Evolutionary conservation across 1,140 invertebrate genomes (phyloP).

Genomic region (Drosophila ambigua): DNA sequence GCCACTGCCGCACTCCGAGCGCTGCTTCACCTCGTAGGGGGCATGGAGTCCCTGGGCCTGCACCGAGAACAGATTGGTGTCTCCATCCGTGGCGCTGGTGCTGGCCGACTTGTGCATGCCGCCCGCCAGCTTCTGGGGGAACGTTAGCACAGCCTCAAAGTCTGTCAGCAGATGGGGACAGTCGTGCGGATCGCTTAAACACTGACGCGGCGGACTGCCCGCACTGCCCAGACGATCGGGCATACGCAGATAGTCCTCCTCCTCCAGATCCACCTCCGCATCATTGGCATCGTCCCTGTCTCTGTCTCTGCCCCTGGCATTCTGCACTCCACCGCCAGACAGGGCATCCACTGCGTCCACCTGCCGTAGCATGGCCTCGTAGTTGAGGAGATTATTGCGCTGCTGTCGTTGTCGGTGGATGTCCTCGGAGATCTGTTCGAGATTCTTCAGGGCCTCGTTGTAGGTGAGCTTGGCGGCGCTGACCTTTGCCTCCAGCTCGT

Average conservation of each 20-base stretch:
- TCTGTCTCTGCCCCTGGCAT: no score
- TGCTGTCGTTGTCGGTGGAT: slow-evolving; percentile 89
- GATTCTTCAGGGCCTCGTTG: slow-evolving; percentile 92
- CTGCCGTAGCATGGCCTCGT: slow-evolving; percentile 70
- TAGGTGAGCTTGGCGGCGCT: slow-evolving; percentile 92
- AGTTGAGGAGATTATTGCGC: slow-evolving; percentile 74
- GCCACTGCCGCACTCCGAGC: slow-evolving; percentile 58
- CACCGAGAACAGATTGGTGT: slow-evolving; percentile 58
- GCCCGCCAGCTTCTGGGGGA: slow-evolving; percentile 68
- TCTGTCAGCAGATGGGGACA: slow-evolving; percentile 81
- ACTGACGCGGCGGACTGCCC: slow-evolving; percentile 63
- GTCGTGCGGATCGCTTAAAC: slow-evolving; percentile 77
- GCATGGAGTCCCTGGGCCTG: slow-evolving; percentile 68
- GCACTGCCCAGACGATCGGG: slow-evolving; percentile 79
- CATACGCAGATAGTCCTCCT: slow-evolving; percentile 84
- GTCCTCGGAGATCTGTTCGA: slow-evolving; percentile 97
- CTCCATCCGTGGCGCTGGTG: slow-evolving; percentile 70
- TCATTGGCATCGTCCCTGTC: not conserved
- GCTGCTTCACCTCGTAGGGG: slow-evolving; percentile 71
- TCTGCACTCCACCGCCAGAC: slow-evolving; percentile 3
- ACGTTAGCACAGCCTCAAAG: slow-evolving; percentile 74
- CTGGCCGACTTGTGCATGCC: slow-evolving; percentile 80
- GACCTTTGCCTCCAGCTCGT: slow-evolving; percentile 91
- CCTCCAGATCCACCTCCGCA: slow-evolving; percentile 35
- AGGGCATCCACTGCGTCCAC: slow-evolving; percentile 55